Evolutionary conservation across 2,113 vertebrate genomes (phyloP), one percentile per base, ranked within the genome.

Genomic region (Scytalopus superciliaris): DNA sequence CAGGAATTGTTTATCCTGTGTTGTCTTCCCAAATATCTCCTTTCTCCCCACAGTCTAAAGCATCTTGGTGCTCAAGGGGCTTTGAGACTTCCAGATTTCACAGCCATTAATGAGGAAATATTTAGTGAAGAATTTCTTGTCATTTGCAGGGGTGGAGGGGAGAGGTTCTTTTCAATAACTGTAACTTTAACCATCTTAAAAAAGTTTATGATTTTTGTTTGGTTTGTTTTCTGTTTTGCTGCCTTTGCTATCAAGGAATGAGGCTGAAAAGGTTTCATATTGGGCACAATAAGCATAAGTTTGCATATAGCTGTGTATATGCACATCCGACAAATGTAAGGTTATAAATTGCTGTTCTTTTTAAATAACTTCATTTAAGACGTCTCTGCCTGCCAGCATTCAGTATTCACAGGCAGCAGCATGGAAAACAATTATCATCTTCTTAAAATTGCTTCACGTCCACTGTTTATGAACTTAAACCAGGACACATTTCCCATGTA

Each of bases 141-240:
- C 5, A 9, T 50, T 22, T 53, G 74, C 10, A 14, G 10, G 1
- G 21, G 30, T 7, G 7, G 10, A 3, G 3, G 10, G 10, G 23
- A 57, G 50, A 18, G 1, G 8, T 33, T 69, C 14, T 80, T 89
- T 60, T 44, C 27, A 40, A 7, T 40, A 78, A 15, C 9, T 67
- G 2, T 60, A 78, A 42, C 9, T 72, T n/a, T 42, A 67, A 49
- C 3, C 2, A 12, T 25, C n/a, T 28, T 44, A 24, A 57, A 47
- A 78, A 9, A 0, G 5, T 2, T 40, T 27, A 0, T 25, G 7
- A 21, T 62, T 35, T 10, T 31, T 42, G 35, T 15, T 47, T 42
- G 7, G 33, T 78, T 45, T 6, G 19, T 55, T 55, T 27, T 55
- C 9, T 21, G 6, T 55, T 45, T 74, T 76, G 3, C 28, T 91